These are phyloP conservation scores for Psilopogon haemacephalus DNA, from an alignment of 2,113 vertebrate genomes.

Conservation along the genomic window DNA sequence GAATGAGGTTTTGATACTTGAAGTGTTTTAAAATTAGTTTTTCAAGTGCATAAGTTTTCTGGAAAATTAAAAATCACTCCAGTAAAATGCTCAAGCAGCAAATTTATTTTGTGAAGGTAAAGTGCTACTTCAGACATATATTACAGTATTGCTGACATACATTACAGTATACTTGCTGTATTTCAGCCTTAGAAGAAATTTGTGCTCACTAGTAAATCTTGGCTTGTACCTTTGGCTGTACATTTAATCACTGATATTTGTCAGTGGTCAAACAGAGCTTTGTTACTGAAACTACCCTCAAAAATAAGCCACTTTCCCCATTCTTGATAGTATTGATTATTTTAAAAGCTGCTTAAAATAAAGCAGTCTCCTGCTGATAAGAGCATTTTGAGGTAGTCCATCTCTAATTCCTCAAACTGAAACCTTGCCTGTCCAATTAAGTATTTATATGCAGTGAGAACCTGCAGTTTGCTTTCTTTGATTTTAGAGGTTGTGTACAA, in stretches of 20 bases:
- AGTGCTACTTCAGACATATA: neutral
- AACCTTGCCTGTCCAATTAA: constrained; percentile 8
- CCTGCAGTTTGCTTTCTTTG: neutral
- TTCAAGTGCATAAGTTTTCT: neutral
- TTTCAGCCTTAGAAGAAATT: neutral
- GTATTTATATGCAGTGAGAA: neutral
- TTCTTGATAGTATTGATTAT: constrained; percentile 53
- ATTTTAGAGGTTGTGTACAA: neutral
- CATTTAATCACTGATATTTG: neutral
- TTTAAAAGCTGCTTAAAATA: constrained; percentile 61
- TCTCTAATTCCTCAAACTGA: constrained; percentile 10
- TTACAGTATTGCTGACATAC: neutral
- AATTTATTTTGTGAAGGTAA: neutral
- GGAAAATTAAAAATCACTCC: neutral
- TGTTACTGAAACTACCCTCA: neutral
- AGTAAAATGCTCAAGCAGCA: neutral
- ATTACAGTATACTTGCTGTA: neutral
- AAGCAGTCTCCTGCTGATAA: constrained; percentile 35
- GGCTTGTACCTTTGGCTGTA: too few relatives aligned
- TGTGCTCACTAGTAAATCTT: neutral
- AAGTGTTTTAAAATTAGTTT: neutral
- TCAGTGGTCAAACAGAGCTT: neutral
- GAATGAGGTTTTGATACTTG: neutral
- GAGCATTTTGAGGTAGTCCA: neutral
- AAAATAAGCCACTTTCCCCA: neutral